A percentile compares a stretch with the other conserved stretches of the same genome.
These are phyloP conservation scores for Agapornis roseicollis DNA, from an alignment of 2,113 vertebrate species.

Conservation along the genomic window DNA sequence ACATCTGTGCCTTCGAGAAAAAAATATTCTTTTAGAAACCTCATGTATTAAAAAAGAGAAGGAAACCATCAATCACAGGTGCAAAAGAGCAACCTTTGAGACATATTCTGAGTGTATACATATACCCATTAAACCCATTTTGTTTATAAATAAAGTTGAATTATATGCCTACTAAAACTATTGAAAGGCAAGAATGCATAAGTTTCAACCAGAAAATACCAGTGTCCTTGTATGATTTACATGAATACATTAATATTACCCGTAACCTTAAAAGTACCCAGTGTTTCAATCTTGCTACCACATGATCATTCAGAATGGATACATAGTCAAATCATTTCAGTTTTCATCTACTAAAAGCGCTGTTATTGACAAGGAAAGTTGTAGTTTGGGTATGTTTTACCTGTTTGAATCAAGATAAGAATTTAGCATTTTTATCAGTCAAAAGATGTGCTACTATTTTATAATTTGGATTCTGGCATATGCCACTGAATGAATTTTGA, in stretches of 20 bases:
- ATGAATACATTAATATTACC: neutral
- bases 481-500: neutral
- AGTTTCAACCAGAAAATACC: neutral
- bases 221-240: neutral
- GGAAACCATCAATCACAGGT: slow-evolving; percentile 58
- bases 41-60: slow-evolving; percentile 42
- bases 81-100: slow-evolving; percentile 25
- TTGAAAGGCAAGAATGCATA: neutral
- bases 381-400: neutral
- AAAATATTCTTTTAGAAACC: slow-evolving; percentile 31
- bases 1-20: slow-evolving; percentile 60
- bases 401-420: neutral
- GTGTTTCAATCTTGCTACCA: neutral
- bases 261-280: neutral
- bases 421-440: neutral
- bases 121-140: neutral
- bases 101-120: neutral
- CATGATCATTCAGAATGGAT: neutral
- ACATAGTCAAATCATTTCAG: neutral
- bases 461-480: neutral
- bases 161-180: neutral
- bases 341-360: neutral
- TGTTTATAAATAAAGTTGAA: slow-evolving; percentile 27
- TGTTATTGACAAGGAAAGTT: neutral
- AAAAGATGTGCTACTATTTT: neutral